Conservation (phyloP, 2,888 invertebrate genomes). For the Parapristionchus giblindavisi region DNA sequence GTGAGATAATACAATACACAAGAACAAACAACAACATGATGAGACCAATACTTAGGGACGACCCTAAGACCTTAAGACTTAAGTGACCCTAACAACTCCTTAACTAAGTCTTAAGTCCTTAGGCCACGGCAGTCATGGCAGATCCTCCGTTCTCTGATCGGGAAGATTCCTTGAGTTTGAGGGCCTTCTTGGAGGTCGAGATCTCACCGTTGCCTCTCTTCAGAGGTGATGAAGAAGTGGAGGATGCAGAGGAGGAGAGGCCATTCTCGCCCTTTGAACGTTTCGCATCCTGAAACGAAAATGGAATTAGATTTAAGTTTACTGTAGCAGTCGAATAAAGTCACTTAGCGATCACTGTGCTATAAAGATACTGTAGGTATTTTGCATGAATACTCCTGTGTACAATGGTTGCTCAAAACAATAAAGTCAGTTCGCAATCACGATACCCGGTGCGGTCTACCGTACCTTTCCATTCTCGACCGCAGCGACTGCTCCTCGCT, state of each 20-base stretch:
- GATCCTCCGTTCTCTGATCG: constrained; percentile 35
- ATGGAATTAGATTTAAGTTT: neutral
- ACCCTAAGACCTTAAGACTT: too few species aligned
- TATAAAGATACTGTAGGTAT: neutral
- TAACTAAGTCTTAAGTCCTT: too few species aligned
- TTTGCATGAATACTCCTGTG: neutral
- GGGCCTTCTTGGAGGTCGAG: neutral
- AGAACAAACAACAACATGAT: too few species aligned
- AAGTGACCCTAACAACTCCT: too few species aligned
- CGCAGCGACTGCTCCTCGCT: constrained; percentile 1
- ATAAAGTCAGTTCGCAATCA: neutral
- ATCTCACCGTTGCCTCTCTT: constrained; percentile 13
- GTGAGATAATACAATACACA: too few species aligned
- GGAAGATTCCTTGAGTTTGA: constrained; percentile 13
- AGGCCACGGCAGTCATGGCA: constrained; percentile 34
- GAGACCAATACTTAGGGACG: too few species aligned
- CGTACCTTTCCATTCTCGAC: constrained; percentile 27
- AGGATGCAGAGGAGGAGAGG: neutral
- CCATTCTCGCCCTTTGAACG: constrained; percentile 32
- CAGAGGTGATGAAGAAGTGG: neutral
- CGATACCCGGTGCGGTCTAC: neutral
- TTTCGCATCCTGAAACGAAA: constrained; percentile 28
- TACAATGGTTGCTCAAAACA: neutral
- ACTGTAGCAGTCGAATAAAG: too few species aligned
- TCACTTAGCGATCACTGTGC: neutral